Evolutionary conservation across 1,140 invertebrate species (phyloP).

Genomic region (Medauroidea extradentata): DNA sequence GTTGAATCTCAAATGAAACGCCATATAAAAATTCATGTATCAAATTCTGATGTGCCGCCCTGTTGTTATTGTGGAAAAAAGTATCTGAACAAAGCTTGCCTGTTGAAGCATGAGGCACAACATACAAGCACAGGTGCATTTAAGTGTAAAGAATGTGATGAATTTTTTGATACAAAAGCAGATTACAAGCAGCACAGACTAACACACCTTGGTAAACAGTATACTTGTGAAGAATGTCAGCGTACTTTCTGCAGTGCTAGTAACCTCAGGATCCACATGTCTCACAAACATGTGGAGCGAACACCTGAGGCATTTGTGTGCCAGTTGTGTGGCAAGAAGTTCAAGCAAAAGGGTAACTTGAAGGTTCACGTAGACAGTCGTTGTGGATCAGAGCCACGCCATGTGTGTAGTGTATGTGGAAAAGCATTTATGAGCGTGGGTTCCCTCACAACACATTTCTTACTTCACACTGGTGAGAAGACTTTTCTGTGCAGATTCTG

Average conservation of each 20-base stretch:
- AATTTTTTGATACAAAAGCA: slow-evolving; percentile 35
- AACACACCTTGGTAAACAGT: slow-evolving; percentile 42
- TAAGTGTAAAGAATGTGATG: slow-evolving; percentile 46
- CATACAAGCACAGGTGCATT: slow-evolving; percentile 47
- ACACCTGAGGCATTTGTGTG: slow-evolving; percentile 41
- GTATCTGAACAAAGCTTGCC: slow-evolving; percentile 37
- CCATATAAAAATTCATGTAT: background rate
- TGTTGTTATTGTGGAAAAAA: slow-evolving; percentile 35
- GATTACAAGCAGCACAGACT: slow-evolving; percentile 32
- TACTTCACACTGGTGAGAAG: slow-evolving; percentile 44
- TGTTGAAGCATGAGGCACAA: slow-evolving; percentile 40
- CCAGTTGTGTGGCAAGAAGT: slow-evolving; percentile 5
- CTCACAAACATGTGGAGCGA: background rate
- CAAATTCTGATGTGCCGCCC: background rate
- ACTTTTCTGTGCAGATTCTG: slow-evolving; percentile 47
- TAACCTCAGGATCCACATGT: background rate
- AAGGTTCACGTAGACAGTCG: slow-evolving; percentile 7
- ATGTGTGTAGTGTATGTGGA: slow-evolving; percentile 32
- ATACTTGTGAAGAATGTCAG: background rate
- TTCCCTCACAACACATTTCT: slow-evolving; percentile 39
- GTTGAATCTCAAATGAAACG: slow-evolving; percentile 2
- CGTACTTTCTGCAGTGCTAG: background rate
- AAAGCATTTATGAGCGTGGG: slow-evolving; percentile 42
- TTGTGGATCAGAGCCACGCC: slow-evolving; percentile 1
- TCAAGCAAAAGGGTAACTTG: slow-evolving; percentile 9